These are phyloP conservation scores for Xestia c-nigrum DNA, from an alignment of 2,888 invertebrate species.

Conservation along the genomic window DNA sequence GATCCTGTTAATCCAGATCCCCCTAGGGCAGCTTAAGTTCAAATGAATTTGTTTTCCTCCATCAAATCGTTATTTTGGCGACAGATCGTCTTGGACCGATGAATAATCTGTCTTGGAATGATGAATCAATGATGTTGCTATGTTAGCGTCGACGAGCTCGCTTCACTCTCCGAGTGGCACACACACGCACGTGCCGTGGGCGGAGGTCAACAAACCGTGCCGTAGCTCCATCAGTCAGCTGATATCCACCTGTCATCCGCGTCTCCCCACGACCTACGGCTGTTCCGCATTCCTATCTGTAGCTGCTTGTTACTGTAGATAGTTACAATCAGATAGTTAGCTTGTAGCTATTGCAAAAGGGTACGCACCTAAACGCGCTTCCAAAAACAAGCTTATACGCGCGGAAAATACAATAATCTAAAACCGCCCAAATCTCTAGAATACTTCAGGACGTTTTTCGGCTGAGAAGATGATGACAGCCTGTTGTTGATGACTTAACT, in stretches of 20 bases:
- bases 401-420: not conserved
- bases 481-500: no score
- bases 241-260: conserved; percentile 26
- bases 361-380: not conserved
- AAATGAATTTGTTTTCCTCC: not conserved
- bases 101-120: no score
- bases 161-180: not conserved
- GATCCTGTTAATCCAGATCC: not conserved
- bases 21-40: not conserved
- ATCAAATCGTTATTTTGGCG: not conserved
- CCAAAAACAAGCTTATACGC: not conserved
- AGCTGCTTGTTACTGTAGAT: not conserved
- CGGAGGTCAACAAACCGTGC: conserved; percentile 45
- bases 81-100: no score
- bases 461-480: no score
- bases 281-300: conserved; percentile 33
- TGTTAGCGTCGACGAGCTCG: not conserved
- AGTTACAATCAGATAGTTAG: not conserved
- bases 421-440: not conserved
- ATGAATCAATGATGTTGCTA: not conserved
- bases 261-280: not conserved
- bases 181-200: conserved; percentile 26
- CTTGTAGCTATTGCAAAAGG: no score
- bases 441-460: not conserved
- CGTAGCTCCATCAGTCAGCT: conserved; percentile 28